phyloP scores from a whole-genome alignment of 2,113 vertebrate genomes.

The Taxidea taxus region DNA sequence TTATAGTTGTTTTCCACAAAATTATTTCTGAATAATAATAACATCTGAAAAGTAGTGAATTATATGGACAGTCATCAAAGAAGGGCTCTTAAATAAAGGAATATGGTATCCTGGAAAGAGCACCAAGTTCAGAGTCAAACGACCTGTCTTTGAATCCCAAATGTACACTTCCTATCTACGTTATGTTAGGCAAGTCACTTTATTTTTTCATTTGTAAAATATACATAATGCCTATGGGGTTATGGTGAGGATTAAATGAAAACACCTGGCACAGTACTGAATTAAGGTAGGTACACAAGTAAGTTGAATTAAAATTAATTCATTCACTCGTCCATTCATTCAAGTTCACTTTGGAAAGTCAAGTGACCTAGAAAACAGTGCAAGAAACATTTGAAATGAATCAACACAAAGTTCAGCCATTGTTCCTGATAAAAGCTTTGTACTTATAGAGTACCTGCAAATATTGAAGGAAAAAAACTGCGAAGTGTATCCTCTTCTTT shows the following conservation, averaged over 20 bases:
- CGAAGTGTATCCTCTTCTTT: background rate
- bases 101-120: background rate
- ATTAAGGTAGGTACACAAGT: background rate
- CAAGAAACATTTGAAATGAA: background rate
- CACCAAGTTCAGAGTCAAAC: background rate
- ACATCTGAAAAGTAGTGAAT: background rate
- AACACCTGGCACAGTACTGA: background rate
- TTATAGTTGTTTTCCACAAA: background rate
- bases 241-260: background rate
- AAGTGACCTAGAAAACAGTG: background rate
- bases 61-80: background rate
- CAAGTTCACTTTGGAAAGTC: background rate
- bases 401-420: background rate
- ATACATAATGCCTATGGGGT: background rate
- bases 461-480: background rate
- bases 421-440: conserved; percentile 14
- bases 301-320: background rate
- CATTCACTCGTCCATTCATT: background rate
- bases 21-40: background rate
- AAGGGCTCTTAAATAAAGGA: background rate
- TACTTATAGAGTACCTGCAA: background rate
- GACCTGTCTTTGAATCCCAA: background rate
- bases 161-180: background rate
- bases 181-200: background rate
- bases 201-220: background rate